These are phyloP conservation scores for Propithecus coquereli DNA, from an alignment of 2,113 vertebrate genomes.

Conservation along the genomic window DNA sequence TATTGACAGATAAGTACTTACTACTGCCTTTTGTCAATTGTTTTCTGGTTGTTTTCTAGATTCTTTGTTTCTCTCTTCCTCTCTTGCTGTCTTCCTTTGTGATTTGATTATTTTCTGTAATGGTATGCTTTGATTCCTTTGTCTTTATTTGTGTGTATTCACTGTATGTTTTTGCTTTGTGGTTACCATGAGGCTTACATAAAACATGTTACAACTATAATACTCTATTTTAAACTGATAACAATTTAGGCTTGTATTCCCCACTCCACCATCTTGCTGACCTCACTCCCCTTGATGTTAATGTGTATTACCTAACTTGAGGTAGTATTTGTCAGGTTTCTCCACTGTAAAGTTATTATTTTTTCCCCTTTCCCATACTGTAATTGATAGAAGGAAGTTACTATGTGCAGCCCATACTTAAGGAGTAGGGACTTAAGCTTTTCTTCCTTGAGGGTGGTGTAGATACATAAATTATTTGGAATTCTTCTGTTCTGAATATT, in stretches of 20 bases:
- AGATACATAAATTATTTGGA: neutral
- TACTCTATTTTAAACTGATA: neutral
- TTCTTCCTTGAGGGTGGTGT: neutral
- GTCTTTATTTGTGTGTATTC: neutral
- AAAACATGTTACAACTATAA: neutral
- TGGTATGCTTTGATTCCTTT: neutral
- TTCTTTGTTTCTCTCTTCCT: neutral
- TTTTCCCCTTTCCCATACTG: neutral
- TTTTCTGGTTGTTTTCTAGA: neutral
- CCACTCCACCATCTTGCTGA: neutral
- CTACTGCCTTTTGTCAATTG: neutral
- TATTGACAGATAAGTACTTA: neutral
- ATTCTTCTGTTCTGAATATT: neutral
- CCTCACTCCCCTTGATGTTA: neutral
- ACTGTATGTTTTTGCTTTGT: neutral
- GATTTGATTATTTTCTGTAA: neutral
- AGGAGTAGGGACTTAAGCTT: neutral
- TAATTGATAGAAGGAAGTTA: neutral
- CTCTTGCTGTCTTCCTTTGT: neutral
- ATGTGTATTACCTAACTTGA: neutral
- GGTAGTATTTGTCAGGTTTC: neutral
- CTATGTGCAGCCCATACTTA: neutral
- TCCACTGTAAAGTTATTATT: neutral
- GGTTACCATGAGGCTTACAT: neutral
- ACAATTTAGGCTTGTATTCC: neutral